These are phyloP conservation scores for Pelmatolapia mariae DNA, from an alignment of 2,113 vertebrate genomes.

Conservation along the genomic window DNA sequence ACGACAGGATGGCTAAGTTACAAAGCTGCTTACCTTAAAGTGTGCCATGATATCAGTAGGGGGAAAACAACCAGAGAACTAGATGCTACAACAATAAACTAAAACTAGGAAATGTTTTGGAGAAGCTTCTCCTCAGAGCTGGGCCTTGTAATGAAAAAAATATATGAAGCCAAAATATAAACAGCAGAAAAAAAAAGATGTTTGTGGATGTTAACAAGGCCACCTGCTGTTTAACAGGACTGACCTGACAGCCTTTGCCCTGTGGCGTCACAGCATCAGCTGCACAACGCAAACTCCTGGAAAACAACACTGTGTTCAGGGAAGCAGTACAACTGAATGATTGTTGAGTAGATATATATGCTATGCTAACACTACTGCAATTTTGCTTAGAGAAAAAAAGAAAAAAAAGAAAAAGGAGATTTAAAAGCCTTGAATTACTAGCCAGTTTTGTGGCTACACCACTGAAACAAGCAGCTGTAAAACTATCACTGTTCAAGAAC, in stretches of 20 bases:
- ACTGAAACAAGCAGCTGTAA: constrained; percentile 19
- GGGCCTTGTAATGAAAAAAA: neutral
- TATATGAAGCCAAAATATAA: neutral
- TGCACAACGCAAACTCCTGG: neutral
- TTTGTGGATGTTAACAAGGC: constrained; percentile 39
- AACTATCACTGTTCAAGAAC: constrained; percentile 16
- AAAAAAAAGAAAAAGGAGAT: neutral
- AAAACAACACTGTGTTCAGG: neutral
- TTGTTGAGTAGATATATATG: neutral
- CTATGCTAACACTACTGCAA: neutral
- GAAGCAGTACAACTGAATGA: neutral
- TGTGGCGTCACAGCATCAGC: constrained; percentile 5
- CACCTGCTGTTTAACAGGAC: constrained; percentile 53
- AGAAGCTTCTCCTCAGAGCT: neutral
- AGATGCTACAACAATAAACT: neutral
- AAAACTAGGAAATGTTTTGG: neutral
- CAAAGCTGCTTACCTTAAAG: constrained; percentile 51
- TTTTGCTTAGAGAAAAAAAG: neutral
- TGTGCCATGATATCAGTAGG: constrained; percentile 24
- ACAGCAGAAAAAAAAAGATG: neutral
- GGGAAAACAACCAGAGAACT: neutral
- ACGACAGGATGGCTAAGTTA: neutral
- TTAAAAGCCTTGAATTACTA: neutral
- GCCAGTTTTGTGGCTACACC: neutral
- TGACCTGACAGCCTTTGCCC: constrained; percentile 33